These are phyloP conservation scores for Xiphophorus maculatus DNA, from an alignment of 2,113 vertebrate genomes.

Conservation along the genomic window DNA sequence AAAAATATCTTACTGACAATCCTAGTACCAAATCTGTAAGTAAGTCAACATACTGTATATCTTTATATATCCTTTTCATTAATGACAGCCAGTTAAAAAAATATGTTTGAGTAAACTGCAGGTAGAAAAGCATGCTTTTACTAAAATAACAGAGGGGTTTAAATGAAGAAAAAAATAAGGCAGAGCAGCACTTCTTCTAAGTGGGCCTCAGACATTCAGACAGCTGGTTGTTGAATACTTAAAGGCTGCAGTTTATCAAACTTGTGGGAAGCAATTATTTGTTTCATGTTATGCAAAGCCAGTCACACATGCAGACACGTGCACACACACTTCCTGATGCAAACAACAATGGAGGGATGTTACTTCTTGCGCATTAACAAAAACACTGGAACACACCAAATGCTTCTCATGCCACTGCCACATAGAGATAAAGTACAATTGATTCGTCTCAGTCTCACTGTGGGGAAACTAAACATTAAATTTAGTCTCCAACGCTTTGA, in stretches of 20 bases:
- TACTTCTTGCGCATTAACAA: slow-evolving; percentile 8
- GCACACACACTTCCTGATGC: slow-evolving; percentile 3
- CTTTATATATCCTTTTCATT: not conserved
- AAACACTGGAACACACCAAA: not conserved
- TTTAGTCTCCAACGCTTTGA: slow-evolving; percentile 36
- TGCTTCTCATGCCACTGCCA: slow-evolving; percentile 19
- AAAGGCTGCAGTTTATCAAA: slow-evolving; percentile 64
- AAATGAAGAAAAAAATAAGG: not conserved
- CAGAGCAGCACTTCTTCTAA: slow-evolving; percentile 32
- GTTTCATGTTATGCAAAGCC: slow-evolving; percentile 46
- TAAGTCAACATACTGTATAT: not conserved
- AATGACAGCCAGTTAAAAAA: too few relatives aligned
- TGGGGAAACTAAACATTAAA: slow-evolving; percentile 41
- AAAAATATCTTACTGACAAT: too few relatives aligned
- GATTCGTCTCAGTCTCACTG: slow-evolving; percentile 45
- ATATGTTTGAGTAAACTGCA: not conserved
- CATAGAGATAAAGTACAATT: slow-evolving; percentile 46
- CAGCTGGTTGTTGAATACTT: slow-evolving; percentile 67
- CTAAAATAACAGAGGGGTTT: too few relatives aligned
- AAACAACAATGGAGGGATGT: not conserved
- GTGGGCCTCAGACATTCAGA: slow-evolving; percentile 48
- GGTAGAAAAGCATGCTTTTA: not conserved
- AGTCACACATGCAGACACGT: slow-evolving; percentile 11
- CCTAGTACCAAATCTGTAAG: too few relatives aligned
- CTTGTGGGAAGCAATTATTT: slow-evolving; percentile 68